Evolutionary conservation across 23 tunicate genomes (phyloP).

Genomic region (Halocynthia roretzi): DNA sequence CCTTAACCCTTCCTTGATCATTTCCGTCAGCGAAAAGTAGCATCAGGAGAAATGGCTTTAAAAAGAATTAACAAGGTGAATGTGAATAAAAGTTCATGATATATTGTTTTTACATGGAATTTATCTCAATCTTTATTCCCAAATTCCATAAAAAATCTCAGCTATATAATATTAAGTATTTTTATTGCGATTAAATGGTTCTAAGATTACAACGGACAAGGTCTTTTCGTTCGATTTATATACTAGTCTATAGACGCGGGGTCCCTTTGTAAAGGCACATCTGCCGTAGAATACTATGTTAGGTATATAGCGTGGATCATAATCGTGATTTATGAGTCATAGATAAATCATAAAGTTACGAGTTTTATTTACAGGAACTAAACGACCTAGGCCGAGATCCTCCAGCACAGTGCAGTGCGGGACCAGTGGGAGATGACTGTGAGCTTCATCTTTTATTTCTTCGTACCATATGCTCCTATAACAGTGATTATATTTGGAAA

Average conservation of each 20-base stretch:
- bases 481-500: no score
- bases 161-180: no score
- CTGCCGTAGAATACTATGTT: no score
- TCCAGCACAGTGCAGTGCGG: conserved; percentile 81
- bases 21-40: background rate
- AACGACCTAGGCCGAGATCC: conserved; percentile 57
- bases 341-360: background rate
- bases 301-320: no score
- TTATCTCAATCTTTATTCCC: background rate
- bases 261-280: no score
- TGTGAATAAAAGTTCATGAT: background rate
- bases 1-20: background rate
- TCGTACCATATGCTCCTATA: no score
- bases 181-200: background rate
- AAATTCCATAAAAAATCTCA: no score
- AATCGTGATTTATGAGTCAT: no score
- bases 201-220: background rate
- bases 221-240: no score
- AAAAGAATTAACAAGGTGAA: conserved; percentile 40
- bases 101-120: background rate
- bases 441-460: conserved; percentile 15
- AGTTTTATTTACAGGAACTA: conserved; percentile 36
- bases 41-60: conserved; percentile 18
- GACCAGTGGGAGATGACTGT: conserved; percentile 96
- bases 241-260: no score